Evolutionary conservation across 2,888 invertebrate genomes (phyloP), one percentile per base, ranked within the genome.

Genomic region (Deilephila porcellus): DNA sequence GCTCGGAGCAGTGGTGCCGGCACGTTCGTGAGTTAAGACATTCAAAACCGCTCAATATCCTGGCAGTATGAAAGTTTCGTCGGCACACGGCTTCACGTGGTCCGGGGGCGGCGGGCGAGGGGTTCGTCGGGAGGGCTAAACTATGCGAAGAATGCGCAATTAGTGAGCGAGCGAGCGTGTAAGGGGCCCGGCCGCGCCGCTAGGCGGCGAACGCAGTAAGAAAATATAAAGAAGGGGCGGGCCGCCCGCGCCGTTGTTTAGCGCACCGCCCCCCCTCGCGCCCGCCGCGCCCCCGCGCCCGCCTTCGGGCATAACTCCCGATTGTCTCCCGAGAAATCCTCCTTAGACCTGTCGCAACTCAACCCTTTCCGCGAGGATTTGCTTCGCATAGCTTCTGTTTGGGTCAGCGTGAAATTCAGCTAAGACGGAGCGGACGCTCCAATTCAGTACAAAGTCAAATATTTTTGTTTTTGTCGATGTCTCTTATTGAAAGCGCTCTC

Each of bases 71-170:
- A 94, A 94, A 94, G 92, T 94, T 94, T 94, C 91, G 92, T 90
- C 91, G 92, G 93, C 92, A 92, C 93, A 93, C 93, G 93, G 93
- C 91, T 94, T 94, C 93, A 94, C 92, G 93, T 93, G 94, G 93
- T 94, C 93, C 92, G 91, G 93, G 92, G 90, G 91, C 87, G 93
- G 91, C 86, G 87, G 91, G 93, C 91, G 94, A 90, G 92, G 95
- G 95, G 95, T 89, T 88, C 93, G 95, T 93, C 93, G 93, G 95
- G 96, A 96, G 96, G 96, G 96, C 96, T 97, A 97, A 98, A 98
- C 97, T 98, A 98, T 98, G 97, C 97, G 97, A 98, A 97, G 98
- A 98, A 98, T 98, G 97, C 97, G 97, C 97, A 98, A 98, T 98
- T 98, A 98, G 97, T 97, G 97, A 97, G 96, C 96, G 96, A 96